Base-by-base conservation (phyloP, 2,888 invertebrate species). In the Molanna angustata region DNA sequence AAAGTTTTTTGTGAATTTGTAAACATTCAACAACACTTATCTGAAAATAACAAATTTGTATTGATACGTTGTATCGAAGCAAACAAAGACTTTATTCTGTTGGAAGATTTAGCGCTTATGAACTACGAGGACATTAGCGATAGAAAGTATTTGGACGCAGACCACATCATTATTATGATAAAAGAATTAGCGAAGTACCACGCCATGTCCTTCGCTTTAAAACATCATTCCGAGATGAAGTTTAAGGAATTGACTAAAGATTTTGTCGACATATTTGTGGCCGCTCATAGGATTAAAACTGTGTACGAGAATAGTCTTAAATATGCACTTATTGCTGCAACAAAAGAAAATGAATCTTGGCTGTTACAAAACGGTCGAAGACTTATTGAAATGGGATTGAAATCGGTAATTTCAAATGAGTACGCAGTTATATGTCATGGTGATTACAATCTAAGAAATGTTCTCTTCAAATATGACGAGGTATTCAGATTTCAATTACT, bases 171-270 rank as follows among this genome's bases (percentile, higher is more conserved):
- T 13, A 22, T 63, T 6, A 61, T 65, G 13, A 48, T 68, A 17
- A 55, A 58, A 7, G 64, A 64, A 40, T 64, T 66, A 37, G 68
- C 63, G 0, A 64, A 63, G 44, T 63, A 65, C 14, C 68, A 69
- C 50, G 63, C 65, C 1, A 49, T 65, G 2, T 65, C 65, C 2
- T 62, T 63, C 14, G 67, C 64, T 0, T 51, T 67, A 35, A 63
- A 59, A 18, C 58, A 65, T 37, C 60, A 63, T 39, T 46, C 64
- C 17, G 62, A 63, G 1, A 59, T 64, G 46, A 37, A 53, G 18
- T 66, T 62, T 49, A 48, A 60, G 9, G 49, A 59, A 37, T 21
- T 65, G 4, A 31, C 33, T 9, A 40, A 21, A 32, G 35, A 49
- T 3, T 31, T 58, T 7, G 41, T 41, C 13, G 52, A 54, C 22